These are phyloP conservation scores for Cephus cinctus DNA, from an alignment of 1,140 invertebrate species.

Conservation along the genomic window DNA sequence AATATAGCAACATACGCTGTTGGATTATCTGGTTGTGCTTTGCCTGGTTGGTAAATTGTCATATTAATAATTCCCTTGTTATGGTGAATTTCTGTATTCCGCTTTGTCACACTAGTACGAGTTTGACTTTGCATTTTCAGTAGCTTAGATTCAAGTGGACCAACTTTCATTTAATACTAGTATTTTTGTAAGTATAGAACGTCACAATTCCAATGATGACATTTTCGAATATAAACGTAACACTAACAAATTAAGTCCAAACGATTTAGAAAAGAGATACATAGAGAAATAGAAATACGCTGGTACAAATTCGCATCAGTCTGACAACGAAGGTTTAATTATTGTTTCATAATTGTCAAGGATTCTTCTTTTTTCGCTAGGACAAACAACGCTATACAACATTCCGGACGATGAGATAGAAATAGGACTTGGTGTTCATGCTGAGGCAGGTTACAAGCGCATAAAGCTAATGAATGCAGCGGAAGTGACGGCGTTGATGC, in stretches of 20 bases:
- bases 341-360: slow-evolving; percentile 23
- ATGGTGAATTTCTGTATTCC: too few relatives aligned
- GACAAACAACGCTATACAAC: slow-evolving; percentile 64
- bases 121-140: too few relatives aligned
- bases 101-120: too few relatives aligned
- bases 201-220: not conserved
- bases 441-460: slow-evolving; percentile 79
- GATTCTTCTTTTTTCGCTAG: slow-evolving; percentile 42
- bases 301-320: too few relatives aligned
- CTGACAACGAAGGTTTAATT: too few relatives aligned
- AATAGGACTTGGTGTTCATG: slow-evolving; percentile 82
- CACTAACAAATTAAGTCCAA: not conserved
- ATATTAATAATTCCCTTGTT: slow-evolving; percentile 2
- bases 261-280: not conserved
- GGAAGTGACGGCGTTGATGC: slow-evolving; percentile 53
- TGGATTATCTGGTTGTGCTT: slow-evolving; percentile 67
- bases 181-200: not conserved
- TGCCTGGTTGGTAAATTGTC: slow-evolving; percentile 61
- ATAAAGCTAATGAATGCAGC: slow-evolving; percentile 61
- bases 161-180: slow-evolving; percentile 1
- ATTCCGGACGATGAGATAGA: slow-evolving; percentile 72
- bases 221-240: not conserved
- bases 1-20: slow-evolving; percentile 74
- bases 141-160: not conserved
- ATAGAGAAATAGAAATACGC: slow-evolving; percentile 4